These are phyloP conservation scores for Holacanthella duospinosa DNA, from an alignment of 2,888 invertebrate genomes.

Conservation along the genomic window DNA sequence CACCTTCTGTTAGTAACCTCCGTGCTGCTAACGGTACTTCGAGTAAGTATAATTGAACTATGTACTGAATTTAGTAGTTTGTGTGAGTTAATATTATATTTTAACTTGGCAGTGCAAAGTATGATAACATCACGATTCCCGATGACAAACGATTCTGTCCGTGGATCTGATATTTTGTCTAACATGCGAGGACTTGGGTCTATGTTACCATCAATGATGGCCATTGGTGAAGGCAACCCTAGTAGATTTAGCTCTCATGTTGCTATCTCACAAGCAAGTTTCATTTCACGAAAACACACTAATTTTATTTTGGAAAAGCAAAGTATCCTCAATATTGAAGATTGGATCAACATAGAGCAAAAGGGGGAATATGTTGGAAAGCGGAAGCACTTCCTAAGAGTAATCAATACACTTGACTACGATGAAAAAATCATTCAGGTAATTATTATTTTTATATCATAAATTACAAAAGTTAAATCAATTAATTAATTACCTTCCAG, in stretches of 20 bases:
- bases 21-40: too few relatives aligned
- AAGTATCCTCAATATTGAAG: background rate
- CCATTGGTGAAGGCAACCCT: too few relatives aligned
- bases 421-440: slow-evolving; percentile 17
- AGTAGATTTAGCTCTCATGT: too few relatives aligned
- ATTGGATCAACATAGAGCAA: slow-evolving; percentile 3
- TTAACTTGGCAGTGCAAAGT: too few relatives aligned
- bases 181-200: background rate
- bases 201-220: background rate
- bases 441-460: background rate
- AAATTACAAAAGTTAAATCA: background rate
- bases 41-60: too few relatives aligned
- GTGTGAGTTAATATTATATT: too few relatives aligned
- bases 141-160: slow-evolving; percentile 4
- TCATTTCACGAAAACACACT: background rate
- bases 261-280: too few relatives aligned
- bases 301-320: background rate
- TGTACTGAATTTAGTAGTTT: too few relatives aligned
- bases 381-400: slow-evolving; percentile 9
- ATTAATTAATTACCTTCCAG: background rate
- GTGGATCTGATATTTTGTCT: background rate
- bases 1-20: too few relatives aligned
- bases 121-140: too few relatives aligned
- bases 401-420: slow-evolving; percentile 17
- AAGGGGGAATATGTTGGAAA: background rate